Base-by-base conservation (phyloP, 2,888 invertebrate genomes). In the Drosophila borealis region DNA sequence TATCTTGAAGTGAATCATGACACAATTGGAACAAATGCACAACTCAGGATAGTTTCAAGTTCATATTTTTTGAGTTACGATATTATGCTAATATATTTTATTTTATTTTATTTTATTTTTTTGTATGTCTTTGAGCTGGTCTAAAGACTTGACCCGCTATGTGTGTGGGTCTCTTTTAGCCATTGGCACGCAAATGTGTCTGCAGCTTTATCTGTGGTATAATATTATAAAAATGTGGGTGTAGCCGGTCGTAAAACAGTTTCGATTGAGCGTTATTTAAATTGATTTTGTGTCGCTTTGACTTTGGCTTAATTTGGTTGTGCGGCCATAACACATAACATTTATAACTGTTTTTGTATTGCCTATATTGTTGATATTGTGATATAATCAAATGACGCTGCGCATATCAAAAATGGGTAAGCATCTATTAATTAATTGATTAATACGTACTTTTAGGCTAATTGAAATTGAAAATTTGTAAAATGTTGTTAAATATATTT, bases 1-100 rank as follows among this genome's bases (percentile, higher is more conserved):
- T 60, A 63, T 60, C 72, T 78, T 62, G 17, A 51, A 55, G 78
- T 81, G 80, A 83, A 84, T 83, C 87, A 83, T 81, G 84, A 80
- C 87, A 86, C 70, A 86, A 68, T 83, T 83, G 66, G 67, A 51
- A 60, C 72, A 70, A 70, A 53, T 61, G 44, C 45, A 39, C 55
- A 44, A 33, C 59, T 34, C 44, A 62, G 53, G 48, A 61, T 51
- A 55, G 75, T 80, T 87, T 80, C 83, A 84, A 84, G 83, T 84
- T 84, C 83, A 84, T 69, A 71, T 80, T 70, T 73, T 64, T 68
- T 61, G 42, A 62, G 36, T 17, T 19, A 68, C 48, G 45, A 69
- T 60, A 80, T 70, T 68, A 84, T 84, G 84, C 78, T 86, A 83
- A 82, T 83, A 69, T 78, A 56, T 44, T 51, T 33, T 13, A 41